Evolutionary conservation across 2,113 vertebrate genomes (phyloP), one percentile per base, ranked within the genome.

Genomic region (Tachuris rubrigastra): DNA sequence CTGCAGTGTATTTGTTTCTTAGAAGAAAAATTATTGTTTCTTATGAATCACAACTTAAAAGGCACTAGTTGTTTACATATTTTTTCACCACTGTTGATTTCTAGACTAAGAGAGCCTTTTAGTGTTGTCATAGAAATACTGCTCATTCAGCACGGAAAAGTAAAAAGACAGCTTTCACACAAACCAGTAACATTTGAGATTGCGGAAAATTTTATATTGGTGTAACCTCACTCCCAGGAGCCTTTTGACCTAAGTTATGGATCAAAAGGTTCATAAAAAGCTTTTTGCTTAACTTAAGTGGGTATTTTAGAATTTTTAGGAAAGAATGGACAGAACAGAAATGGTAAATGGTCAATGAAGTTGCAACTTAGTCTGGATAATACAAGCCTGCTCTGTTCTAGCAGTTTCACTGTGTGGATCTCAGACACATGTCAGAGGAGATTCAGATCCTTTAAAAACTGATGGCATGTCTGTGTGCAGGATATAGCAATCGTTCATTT

Each of bases 301-400:
- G 4, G 4, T 72, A 52, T n/a, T 85, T 67, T 31, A 27, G 9
- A 63, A 35, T 56, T 73, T 85, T 59, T 44, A 69, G 27, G 14
- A 73, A 76, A 68, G 25, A 63, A 27, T 33, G 16, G 8, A 35
- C 5, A 55, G 20, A 69, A 56, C 11, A 60, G 25, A 75, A 75
- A 10, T 60, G 14, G 8, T 53, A 42, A 67, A 3, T 2, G 0
- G 4, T 39, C 49, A 42, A 5, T 3, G 0, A 41, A 75, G 6
- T 22, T 67, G 30, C 47, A 35, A 12, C 23, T 75, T 50, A n/a
- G 55, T 56, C 31, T n/a, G 12, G 20, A 56, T 52, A 16, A 28
- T 52, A 56, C 55, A n/a, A 56, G 9, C 56, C 56, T 35, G 21
- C n/a, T 15, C 35, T 52, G 3, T 59, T 90, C 15, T 71, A 59